Evolutionary conservation across 2,888 invertebrate genomes (phyloP).

Genomic region (Limnephilus auricula): DNA sequence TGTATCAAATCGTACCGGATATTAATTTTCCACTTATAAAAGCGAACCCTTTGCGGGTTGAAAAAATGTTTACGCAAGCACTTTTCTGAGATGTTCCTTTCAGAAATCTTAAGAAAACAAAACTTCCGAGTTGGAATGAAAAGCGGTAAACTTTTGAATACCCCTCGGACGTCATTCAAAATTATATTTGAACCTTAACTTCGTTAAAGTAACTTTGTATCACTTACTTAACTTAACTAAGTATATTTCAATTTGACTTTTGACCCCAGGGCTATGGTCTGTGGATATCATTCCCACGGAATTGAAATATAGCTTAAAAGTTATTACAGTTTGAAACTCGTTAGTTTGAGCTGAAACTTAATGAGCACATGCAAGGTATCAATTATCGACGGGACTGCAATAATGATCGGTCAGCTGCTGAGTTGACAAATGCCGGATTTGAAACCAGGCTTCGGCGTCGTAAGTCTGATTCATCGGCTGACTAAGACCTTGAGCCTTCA

Average conservation of each 20-base stretch:
- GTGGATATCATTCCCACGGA: neutral
- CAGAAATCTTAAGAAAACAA: neutral
- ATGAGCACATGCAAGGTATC: neutral
- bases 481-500: too few relatives aligned
- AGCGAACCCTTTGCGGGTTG: conserved; percentile 2
- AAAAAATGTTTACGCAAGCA: neutral
- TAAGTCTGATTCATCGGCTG: too few relatives aligned
- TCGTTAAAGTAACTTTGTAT: neutral
- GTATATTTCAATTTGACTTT: neutral
- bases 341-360: too few relatives aligned
- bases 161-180: neutral
- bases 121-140: neutral
- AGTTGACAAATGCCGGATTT: too few relatives aligned
- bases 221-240: neutral
- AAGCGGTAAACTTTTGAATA: neutral
- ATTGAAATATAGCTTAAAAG: neutral
- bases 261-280: neutral
- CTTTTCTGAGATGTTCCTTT: neutral
- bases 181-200: neutral
- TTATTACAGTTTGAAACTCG: too few relatives aligned
- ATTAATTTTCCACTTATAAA: conserved; percentile 8
- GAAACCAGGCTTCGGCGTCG: too few relatives aligned
- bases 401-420: neutral
- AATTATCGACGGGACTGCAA: neutral
- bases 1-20: conserved; percentile 12